Conservation (phyloP, 2,888 invertebrate genomes). For the Dicyrtoma fusca region DNA sequence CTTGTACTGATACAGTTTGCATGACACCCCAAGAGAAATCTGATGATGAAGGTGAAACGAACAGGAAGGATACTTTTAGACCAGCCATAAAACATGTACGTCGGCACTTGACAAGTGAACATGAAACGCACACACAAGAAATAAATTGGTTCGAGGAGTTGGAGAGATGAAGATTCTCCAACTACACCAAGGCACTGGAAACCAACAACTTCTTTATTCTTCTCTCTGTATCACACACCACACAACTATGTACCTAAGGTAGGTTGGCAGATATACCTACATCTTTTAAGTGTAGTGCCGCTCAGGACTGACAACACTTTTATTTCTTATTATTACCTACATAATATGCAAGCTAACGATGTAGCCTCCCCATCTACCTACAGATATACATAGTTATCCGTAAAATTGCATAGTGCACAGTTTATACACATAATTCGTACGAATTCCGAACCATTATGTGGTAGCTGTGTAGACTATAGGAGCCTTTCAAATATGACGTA, state of each 20-base stretch:
- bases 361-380: no score
- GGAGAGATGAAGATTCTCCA: constrained; percentile 7
- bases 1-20: not conserved
- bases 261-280: no score
- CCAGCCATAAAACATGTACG: constrained; percentile 35
- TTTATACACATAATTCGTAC: no score
- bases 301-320: no score
- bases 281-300: no score
- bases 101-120: constrained; percentile 36
- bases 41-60: constrained; percentile 34
- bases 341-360: no score
- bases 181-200: not conserved
- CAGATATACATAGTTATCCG: no score
- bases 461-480: no score
- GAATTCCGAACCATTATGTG: no score
- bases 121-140: constrained; percentile 34
- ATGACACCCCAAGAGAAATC: constrained; percentile 6
- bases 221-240: not conserved
- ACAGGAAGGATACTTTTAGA: constrained; percentile 35
- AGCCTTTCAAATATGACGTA: no score
- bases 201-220: not conserved
- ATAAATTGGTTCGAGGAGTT: constrained; percentile 29
- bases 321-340: no score
- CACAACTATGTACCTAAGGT: not conserved
- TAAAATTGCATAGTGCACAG: no score